These are phyloP conservation scores for Hylia prasina DNA, from an alignment of 2,113 vertebrate genomes.

Conservation along the genomic window DNA sequence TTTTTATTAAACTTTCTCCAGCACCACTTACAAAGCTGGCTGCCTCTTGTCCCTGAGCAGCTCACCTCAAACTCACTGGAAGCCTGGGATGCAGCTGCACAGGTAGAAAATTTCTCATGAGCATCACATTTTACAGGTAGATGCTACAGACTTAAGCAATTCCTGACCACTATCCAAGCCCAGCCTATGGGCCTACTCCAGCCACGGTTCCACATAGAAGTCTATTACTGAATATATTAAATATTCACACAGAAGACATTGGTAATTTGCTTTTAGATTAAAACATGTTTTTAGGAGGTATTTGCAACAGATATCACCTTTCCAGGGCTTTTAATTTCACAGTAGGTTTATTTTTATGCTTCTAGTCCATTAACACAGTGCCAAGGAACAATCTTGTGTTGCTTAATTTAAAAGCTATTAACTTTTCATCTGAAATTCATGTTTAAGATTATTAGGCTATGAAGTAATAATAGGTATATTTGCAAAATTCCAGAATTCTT, in stretches of 20 bases:
- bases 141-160: background rate
- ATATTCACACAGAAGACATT: background rate
- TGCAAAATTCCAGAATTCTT: background rate
- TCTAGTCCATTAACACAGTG: background rate
- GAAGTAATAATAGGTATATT: background rate
- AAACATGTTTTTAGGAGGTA: background rate
- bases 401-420: background rate
- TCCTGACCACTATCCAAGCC: background rate
- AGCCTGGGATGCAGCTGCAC: background rate
- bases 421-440: background rate
- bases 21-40: background rate
- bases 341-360: background rate
- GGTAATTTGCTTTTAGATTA: background rate
- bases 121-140: background rate
- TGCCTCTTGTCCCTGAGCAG: background rate
- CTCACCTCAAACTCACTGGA: background rate
- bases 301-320: background rate
- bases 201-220: accelerated
- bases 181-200: background rate
- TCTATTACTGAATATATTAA: background rate
- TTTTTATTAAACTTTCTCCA: background rate
- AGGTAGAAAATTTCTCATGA: background rate
- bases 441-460: background rate
- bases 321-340: background rate
- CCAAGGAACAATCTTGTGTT: background rate